Evolutionary conservation across 1,140 invertebrate species (phyloP).

Genomic region (Danaus melanippus): DNA sequence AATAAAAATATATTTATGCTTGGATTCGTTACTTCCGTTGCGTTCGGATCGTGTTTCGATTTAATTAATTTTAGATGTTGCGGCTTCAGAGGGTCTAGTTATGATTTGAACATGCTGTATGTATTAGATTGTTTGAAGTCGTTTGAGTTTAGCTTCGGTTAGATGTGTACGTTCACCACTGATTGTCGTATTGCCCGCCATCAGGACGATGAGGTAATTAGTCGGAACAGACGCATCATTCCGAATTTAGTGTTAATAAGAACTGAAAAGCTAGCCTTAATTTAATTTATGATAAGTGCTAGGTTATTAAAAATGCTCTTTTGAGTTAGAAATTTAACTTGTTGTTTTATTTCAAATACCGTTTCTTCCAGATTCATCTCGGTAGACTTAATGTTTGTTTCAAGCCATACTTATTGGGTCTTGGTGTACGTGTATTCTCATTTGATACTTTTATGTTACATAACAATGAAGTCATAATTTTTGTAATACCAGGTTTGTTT

Average conservation of each 20-base stretch:
- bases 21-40: too few species aligned
- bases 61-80: too few species aligned
- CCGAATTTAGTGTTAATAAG: constrained; percentile 60
- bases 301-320: constrained; percentile 67
- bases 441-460: not conserved
- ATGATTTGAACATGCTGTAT: too few species aligned
- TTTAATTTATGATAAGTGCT: constrained; percentile 67
- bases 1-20: too few species aligned
- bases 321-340: constrained; percentile 64
- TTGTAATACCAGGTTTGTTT: too few species aligned
- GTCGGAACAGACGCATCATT: constrained; percentile 15
- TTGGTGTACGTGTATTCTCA: not conserved
- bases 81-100: too few species aligned
- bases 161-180: constrained; percentile 7
- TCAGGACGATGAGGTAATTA: too few species aligned
- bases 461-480: too few species aligned
- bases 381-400: not conserved
- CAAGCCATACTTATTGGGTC: not conserved
- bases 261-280: constrained; percentile 68
- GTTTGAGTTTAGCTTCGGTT: constrained; percentile 10
- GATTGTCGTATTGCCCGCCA: not conserved
- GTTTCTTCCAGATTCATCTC: not conserved
- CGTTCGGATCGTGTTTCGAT: too few species aligned
- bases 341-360: constrained; percentile 48
- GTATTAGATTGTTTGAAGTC: not conserved